These are phyloP conservation scores for Anas georgica DNA, from an alignment of 2,797 vertebrate genomes.

Conservation along the genomic window DNA sequence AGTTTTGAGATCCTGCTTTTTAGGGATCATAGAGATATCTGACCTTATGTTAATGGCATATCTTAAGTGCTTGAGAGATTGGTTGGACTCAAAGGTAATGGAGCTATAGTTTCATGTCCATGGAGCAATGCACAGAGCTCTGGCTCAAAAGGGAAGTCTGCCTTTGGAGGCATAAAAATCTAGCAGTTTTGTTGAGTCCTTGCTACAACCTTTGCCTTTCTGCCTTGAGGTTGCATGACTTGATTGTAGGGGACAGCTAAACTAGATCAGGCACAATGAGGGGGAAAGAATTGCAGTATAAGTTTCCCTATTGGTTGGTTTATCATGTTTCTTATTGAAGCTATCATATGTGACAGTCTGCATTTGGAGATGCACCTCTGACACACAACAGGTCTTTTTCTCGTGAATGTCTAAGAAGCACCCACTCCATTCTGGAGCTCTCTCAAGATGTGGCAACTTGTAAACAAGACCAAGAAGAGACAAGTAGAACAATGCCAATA, in stretches of 20 bases:
- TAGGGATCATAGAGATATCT: fast-evolving
- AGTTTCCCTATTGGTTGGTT: background rate
- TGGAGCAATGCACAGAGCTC: background rate
- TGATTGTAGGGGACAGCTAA: background rate
- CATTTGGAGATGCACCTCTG: background rate
- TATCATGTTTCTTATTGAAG: background rate
- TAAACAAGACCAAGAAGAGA: background rate
- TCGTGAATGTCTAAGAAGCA: background rate
- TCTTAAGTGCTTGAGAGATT: background rate
- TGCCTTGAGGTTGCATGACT: background rate
- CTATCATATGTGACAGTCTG: background rate
- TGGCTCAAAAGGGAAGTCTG: background rate
- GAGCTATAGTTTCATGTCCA: background rate
- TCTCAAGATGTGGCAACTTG: background rate
- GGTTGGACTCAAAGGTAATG: background rate
- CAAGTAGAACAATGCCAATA: background rate
- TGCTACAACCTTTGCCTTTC: background rate
- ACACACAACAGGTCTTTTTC: background rate
- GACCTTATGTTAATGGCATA: background rate
- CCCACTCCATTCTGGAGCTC: background rate
- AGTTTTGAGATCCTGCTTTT: background rate
- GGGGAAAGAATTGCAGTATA: background rate
- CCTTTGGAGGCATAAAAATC: background rate
- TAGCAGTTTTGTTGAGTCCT: background rate
- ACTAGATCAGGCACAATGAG: background rate